Evolutionary conservation across 1,140 invertebrate genomes (phyloP).

Genomic region (Leptonema lineaticorne): DNA sequence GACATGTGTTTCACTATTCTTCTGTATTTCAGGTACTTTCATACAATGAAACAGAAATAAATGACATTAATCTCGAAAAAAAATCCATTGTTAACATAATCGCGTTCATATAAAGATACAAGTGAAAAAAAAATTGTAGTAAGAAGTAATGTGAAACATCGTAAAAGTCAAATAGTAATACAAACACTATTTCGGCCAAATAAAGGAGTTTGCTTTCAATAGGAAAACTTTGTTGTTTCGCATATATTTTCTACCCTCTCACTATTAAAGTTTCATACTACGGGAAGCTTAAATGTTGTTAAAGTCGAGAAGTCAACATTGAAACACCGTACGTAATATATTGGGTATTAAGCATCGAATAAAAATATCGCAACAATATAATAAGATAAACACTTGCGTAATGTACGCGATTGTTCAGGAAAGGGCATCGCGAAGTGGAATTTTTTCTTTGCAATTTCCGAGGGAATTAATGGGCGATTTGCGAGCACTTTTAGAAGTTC

Average conservation of each 20-base stretch:
- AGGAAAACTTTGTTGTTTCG: conserved; percentile 1
- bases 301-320: neutral
- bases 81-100: too few species aligned
- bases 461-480: conserved; percentile 16
- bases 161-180: neutral
- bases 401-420: neutral
- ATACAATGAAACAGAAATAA: too few species aligned
- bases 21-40: too few species aligned
- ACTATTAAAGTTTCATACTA: conserved; percentile 1
- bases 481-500: conserved; percentile 12
- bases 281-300: neutral
- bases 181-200: conserved; percentile 11
- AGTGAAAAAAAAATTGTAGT: too few species aligned
- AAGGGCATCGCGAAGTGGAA: neutral
- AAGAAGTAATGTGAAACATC: too few species aligned
- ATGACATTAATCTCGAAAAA: too few species aligned
- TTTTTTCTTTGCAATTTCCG: neutral
- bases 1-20: too few species aligned
- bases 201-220: conserved; percentile 9
- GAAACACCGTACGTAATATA: neutral
- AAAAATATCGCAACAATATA: neutral
- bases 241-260: neutral
- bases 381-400: neutral
- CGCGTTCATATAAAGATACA: too few species aligned
- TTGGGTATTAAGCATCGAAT: neutral